Percentiles rank a stretch among this genome's conserved stretches.
Evolutionary conservation across 2,113 vertebrate genomes (phyloP).

Genomic region (Scomber japonicus): DNA sequence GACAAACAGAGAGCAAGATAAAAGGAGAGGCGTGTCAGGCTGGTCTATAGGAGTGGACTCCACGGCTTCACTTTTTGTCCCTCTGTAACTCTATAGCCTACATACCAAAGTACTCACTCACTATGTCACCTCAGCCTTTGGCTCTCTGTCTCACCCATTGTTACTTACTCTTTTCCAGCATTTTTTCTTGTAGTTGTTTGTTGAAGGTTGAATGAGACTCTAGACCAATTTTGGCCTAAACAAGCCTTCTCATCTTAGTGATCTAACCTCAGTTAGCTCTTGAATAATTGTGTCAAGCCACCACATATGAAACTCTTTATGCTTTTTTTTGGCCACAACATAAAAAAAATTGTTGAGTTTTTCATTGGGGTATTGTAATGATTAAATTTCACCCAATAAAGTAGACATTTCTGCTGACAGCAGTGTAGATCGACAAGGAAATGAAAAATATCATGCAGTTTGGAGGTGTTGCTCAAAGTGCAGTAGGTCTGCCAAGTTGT

Average conservation of each 20-base stretch:
- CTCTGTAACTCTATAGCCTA: slow-evolving; percentile 70
- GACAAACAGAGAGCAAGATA: slow-evolving; percentile 61
- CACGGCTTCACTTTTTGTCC: slow-evolving; percentile 54
- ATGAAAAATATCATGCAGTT: not conserved
- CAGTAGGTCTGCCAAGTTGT: too few relatives aligned
- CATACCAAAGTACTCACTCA: slow-evolving; percentile 64
- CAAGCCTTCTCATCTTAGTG: not conserved
- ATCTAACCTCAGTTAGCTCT: slow-evolving; percentile 2
- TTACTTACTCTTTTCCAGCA: not conserved
- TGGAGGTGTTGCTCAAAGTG: too few relatives aligned
- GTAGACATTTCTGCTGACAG: too few relatives aligned
- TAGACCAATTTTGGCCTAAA: not conserved
- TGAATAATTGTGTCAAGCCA: not conserved
- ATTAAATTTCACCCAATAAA: too few relatives aligned
- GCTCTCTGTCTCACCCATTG: slow-evolving; percentile 26
- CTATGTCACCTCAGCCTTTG: slow-evolving; percentile 33
- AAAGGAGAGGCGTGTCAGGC: slow-evolving; percentile 66
- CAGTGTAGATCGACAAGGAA: not conserved
- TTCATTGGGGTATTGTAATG: too few relatives aligned
- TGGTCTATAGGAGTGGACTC: slow-evolving; percentile 61
- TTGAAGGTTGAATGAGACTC: slow-evolving; percentile 12
- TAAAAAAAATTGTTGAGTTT: too few relatives aligned
- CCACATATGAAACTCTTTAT: too few relatives aligned
- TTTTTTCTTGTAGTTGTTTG: slow-evolving; percentile 27
- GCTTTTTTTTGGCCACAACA: too few relatives aligned